phyloP scores from a whole-genome alignment of 2,797 vertebrate genomes.

The Gallinago nigripennis region DNA sequence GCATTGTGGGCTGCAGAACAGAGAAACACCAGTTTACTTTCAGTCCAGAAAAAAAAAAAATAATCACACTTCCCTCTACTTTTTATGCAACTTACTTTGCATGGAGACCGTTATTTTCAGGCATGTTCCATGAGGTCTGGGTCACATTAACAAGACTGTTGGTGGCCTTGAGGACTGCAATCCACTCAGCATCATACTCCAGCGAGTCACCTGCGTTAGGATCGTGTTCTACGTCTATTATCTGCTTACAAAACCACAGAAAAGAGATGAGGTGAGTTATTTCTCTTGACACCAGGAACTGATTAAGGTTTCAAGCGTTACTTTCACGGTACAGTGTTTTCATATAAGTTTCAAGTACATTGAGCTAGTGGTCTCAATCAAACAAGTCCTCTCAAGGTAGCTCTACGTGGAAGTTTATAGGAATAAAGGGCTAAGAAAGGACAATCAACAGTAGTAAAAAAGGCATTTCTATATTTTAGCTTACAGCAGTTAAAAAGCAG shows the following conservation, averaged over 20 bases:
- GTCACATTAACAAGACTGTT: constrained; percentile 84
- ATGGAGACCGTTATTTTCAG: constrained; percentile 91
- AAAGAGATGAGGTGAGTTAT: background rate
- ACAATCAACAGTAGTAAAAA: background rate
- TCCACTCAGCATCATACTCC: constrained; percentile 95
- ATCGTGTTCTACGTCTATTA: constrained; percentile 91
- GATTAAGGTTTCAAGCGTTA: background rate
- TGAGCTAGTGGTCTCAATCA: background rate
- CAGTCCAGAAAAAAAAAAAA: background rate
- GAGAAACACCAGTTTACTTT: background rate
- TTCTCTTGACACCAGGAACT: background rate
- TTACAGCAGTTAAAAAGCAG: background rate
- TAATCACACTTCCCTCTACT: background rate
- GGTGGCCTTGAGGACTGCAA: constrained; percentile 91
- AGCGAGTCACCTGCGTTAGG: constrained; percentile 83
- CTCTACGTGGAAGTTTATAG: background rate
- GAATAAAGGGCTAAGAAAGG: background rate
- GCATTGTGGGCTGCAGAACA: background rate
- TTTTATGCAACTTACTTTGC: constrained; percentile 76
- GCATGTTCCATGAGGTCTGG: constrained; percentile 86
- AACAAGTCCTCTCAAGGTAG: background rate
- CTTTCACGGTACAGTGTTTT: background rate
- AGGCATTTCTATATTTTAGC: background rate
- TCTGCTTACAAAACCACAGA: constrained; percentile 70
- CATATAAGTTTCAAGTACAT: background rate